Evolutionary conservation across 2,888 invertebrate genomes (phyloP).

Genomic region (Tetragnatha montana): DNA sequence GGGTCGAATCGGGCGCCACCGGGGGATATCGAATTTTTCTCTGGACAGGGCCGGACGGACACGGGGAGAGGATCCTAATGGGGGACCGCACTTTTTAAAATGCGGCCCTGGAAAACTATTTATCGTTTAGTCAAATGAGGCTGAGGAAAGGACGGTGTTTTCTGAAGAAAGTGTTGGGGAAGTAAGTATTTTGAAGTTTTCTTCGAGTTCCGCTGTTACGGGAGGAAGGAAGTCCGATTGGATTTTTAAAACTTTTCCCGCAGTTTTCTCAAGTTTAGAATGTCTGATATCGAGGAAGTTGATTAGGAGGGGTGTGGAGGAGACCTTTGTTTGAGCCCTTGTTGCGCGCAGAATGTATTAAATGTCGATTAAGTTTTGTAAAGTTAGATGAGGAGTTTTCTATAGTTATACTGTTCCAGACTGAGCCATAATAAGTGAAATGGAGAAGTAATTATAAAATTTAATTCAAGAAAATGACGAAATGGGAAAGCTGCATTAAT

Average conservation of each 20-base stretch:
- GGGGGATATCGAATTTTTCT: constrained; percentile 37
- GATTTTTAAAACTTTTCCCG: constrained; percentile 8
- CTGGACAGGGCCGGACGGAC: not conserved
- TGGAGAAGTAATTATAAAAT: too few relatives aligned
- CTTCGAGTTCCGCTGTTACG: not conserved
- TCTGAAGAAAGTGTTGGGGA: not conserved
- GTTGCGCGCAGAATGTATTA: too few relatives aligned
- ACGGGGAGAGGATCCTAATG: constrained; percentile 11
- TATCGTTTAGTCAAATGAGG: constrained; percentile 68
- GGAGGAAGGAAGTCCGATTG: not conserved
- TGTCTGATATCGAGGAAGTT: too few relatives aligned
- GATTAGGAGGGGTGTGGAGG: too few relatives aligned
- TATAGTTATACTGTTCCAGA: too few relatives aligned
- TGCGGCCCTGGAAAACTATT: constrained; percentile 43
- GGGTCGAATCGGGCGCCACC: constrained; percentile 56
- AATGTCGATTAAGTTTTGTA: too few relatives aligned
- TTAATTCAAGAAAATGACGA: too few relatives aligned
- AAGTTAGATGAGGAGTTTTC: too few relatives aligned
- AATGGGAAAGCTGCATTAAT: too few relatives aligned
- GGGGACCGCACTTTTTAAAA: constrained; percentile 12
- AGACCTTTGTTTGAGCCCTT: too few relatives aligned
- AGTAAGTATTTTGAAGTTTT: constrained; percentile 30
- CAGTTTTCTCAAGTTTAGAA: too few relatives aligned
- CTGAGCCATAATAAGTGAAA: too few relatives aligned
- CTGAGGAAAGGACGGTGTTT: constrained; percentile 2